Base-by-base conservation (phyloP, 1,140 invertebrate genomes). In the Drosophila ambigua region DNA sequence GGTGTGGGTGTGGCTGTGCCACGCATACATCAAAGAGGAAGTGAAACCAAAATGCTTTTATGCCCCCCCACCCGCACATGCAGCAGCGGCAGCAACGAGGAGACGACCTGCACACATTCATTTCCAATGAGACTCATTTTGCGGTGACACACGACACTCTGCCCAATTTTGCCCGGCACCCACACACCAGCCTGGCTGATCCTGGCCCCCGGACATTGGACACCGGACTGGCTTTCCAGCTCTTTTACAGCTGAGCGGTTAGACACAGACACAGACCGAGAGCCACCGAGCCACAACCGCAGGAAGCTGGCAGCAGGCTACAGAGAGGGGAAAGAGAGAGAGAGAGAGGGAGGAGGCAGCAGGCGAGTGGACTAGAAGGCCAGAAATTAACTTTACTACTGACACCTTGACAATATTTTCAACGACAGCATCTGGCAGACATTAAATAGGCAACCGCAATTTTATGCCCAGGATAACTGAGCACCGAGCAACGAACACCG, bases 391-490 rank as follows among this genome's bases (percentile, higher is more conserved):
- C 83, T 88, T 72, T 72, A 89, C 83, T 89, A 77, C 76, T 66
- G 83, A 83, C 83, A 89, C 83, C 83, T 88, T 88, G 84, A 89
- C 84, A 89, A 89, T 82, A 82, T 87, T 87, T 79, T 77, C 72
- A 66, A 58, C 55, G 61, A 63, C 63, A 75, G 69, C 49, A 67
- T 62, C 46, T 61, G 57, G 44, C 28, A 58, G 67, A 69, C 67
- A 71, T 71, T 71, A 60, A 66, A 58, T 55, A 60, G 62, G 53
- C 31, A 59, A 73, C 49, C 60, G 76, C 69, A 71, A 59, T 46
- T 64, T 64, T 64, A 64, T 64, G 43, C 61, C 54, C 51, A 23
- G 60, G 35, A 44, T 15, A 4, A 16, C 26, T 43, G 43, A 45
- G 64, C 57, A 68, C 57, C 59, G 64, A 84, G 64, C 50, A 63